These are phyloP conservation scores for Junco hyemalis DNA, from an alignment of 2,113 vertebrate species.

Conservation along the genomic window DNA sequence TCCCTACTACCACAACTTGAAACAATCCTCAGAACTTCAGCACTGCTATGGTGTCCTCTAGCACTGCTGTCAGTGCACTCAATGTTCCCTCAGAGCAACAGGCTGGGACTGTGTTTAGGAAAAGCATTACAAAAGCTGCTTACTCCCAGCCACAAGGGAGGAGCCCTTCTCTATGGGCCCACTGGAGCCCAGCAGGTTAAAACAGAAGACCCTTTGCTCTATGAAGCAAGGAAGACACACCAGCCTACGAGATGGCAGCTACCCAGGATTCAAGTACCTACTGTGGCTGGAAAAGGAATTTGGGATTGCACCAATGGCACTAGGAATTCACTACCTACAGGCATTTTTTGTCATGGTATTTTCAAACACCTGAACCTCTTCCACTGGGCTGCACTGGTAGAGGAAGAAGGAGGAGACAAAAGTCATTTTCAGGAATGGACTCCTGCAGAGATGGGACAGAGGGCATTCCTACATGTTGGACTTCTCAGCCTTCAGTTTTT, in stretches of 20 bases:
- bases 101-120: background rate
- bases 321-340: background rate
- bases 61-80: background rate
- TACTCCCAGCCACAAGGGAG: background rate
- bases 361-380: background rate
- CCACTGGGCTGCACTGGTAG: background rate
- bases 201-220: background rate
- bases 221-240: background rate
- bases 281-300: background rate
- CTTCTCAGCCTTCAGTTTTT: constrained; percentile 3
- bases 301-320: background rate
- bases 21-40: background rate
- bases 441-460: background rate
- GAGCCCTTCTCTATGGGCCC: background rate
- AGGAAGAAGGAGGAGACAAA: background rate
- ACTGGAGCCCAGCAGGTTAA: background rate
- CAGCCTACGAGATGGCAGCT: background rate
- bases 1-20: background rate
- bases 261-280: background rate
- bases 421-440: background rate
- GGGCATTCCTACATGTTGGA: background rate
- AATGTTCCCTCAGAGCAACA: background rate
- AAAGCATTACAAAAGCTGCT: background rate
- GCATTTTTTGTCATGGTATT: background rate
- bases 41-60: background rate